Percentiles rank a stretch among this genome's conserved stretches.
These are phyloP conservation scores for Acrocephalus kingi DNA, from an alignment of 2,113 vertebrate species.

Conservation along the genomic window DNA sequence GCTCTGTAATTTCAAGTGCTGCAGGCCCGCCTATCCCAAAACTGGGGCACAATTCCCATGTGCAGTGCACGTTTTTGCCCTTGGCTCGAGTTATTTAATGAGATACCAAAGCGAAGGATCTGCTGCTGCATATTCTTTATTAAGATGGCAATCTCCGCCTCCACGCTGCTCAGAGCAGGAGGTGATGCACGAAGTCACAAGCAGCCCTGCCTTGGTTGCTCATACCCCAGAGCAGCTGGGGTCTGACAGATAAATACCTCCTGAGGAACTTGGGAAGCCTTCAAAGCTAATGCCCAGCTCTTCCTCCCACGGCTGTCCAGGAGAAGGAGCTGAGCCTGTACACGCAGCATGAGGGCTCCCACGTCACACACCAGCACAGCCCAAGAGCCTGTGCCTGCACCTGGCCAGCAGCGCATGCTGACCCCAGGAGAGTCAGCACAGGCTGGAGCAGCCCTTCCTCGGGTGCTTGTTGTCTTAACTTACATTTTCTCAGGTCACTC, in stretches of 20 bases:
- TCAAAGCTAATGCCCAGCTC: neutral
- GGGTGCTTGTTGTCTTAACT: accelerated
- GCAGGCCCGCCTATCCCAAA: neutral
- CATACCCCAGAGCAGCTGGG: neutral
- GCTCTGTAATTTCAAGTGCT: neutral
- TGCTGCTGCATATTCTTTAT: neutral
- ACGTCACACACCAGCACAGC: accelerated
- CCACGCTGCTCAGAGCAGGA: neutral
- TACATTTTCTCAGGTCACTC: neutral
- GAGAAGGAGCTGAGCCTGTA: neutral
- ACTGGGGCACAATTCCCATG: neutral
- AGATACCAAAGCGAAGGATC: neutral
- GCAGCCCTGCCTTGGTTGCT: neutral
- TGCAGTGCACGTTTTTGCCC: neutral
- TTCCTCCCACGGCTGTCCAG: accelerated
- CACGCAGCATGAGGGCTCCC: accelerated
- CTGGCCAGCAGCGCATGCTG: accelerated
- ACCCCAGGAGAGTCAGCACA: neutral
- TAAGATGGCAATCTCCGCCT: neutral
- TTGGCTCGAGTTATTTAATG: neutral
- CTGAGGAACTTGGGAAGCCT: neutral
- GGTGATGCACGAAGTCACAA: neutral
- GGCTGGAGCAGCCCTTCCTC: neutral
- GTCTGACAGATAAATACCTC: neutral
- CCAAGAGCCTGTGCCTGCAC: neutral